A percentile compares a stretch with the other conserved stretches of the same genome.
Evolutionary conservation across 2,888 invertebrate genomes (phyloP).

Genomic region (Caenorhabditis imperialis): DNA sequence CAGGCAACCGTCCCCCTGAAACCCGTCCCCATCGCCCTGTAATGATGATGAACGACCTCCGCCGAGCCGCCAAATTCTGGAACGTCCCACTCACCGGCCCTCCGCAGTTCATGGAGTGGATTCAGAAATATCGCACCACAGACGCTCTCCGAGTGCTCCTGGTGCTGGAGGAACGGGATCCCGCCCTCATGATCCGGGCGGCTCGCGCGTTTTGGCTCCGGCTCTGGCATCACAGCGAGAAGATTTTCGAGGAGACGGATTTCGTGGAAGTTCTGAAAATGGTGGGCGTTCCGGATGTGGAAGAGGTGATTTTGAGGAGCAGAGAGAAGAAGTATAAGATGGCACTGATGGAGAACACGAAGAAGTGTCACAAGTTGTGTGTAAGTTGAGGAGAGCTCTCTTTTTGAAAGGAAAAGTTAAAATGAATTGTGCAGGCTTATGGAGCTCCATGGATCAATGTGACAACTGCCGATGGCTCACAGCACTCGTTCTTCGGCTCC

Average conservation of each 20-base stretch:
- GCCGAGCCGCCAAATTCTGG: conserved; percentile 77
- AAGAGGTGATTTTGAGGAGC: conserved; percentile 46
- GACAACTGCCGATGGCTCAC: conserved; percentile 46
- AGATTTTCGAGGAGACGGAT: conserved; percentile 61
- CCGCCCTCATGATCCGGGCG: conserved; percentile 29
- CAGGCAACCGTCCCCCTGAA: conserved; percentile 79
- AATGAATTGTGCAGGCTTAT: conserved; percentile 65
- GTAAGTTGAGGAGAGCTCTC: too few relatives aligned
- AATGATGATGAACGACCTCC: conserved; percentile 79
- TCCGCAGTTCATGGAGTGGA: conserved; percentile 53
- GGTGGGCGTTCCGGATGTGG: conserved; percentile 48
- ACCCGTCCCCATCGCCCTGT: conserved; percentile 78
- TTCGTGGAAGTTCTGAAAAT: conserved; percentile 54
- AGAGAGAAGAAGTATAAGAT: conserved; percentile 42
- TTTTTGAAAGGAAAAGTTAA: too few relatives aligned
- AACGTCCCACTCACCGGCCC: conserved; percentile 79
- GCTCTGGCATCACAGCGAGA: conserved; percentile 61
- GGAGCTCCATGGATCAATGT: conserved; percentile 74
- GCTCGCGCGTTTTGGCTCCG: conserved; percentile 62
- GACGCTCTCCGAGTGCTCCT: conserved; percentile 51
- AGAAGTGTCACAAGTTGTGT: too few relatives aligned
- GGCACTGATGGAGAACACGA: conserved; percentile 45
- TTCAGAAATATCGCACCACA: conserved; percentile 51
- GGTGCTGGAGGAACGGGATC: conserved; percentile 37
- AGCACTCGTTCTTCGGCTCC: conserved; percentile 67